These are phyloP conservation scores for Trachymyrmex cornetzi DNA, from an alignment of 1,140 invertebrate species.

Conservation along the genomic window DNA sequence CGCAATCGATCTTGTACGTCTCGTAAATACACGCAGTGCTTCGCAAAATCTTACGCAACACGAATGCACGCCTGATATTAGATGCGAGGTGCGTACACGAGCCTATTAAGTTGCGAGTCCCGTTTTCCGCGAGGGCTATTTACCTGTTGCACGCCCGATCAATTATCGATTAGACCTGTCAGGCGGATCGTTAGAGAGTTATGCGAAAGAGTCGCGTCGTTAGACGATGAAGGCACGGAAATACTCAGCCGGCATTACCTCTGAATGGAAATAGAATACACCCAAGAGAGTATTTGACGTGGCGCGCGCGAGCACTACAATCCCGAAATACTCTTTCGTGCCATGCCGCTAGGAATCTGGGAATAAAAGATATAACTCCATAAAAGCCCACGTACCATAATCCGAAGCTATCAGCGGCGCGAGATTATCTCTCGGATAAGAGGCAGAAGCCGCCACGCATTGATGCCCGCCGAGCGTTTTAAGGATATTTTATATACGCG, in stretches of 20 bases:
- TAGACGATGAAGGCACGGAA: not conserved
- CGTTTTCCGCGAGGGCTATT: conserved; percentile 45
- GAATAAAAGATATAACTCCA: conserved; percentile 5
- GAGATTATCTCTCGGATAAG: conserved; percentile 51
- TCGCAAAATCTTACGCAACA: not conserved
- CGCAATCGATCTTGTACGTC: not conserved
- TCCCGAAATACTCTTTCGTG: not conserved
- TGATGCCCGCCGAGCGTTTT: conserved; percentile 51
- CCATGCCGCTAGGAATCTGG: not conserved
- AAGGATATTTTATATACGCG: conserved; percentile 53
- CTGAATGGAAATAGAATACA: conserved; percentile 1
- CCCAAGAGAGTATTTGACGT: not conserved
- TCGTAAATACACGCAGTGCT: not conserved
- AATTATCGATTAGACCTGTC: conserved; percentile 54
- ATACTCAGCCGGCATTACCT: not conserved
- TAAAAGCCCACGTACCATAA: conserved; percentile 24
- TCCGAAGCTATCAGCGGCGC: conserved; percentile 34
- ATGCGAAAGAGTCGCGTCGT: conserved; percentile 27
- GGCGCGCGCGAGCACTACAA: not conserved
- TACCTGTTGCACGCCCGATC: conserved; percentile 56
- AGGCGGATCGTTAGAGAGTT: conserved; percentile 38
- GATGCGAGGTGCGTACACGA: conserved; percentile 17
- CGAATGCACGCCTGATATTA: conserved; percentile 20
- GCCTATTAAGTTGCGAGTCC: conserved; percentile 48
- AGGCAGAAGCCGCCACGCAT: conserved; percentile 33